These are phyloP conservation scores for Poecile atricapillus DNA, from an alignment of 2,113 vertebrate genomes.

Conservation along the genomic window DNA sequence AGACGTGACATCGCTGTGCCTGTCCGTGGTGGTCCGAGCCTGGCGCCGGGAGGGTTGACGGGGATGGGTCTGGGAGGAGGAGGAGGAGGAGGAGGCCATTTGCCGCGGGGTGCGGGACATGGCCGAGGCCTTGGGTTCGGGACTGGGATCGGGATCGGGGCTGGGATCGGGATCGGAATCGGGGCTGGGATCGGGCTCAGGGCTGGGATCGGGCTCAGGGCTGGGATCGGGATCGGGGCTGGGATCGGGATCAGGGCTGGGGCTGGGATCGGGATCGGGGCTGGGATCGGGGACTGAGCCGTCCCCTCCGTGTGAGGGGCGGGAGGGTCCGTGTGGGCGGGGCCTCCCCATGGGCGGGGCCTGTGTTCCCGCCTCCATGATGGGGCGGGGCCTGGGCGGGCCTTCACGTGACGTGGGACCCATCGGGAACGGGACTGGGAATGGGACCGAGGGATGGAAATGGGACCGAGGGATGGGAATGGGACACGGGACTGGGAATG, in stretches of 20 bases:
- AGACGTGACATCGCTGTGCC: background rate
- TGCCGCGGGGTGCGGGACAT: background rate
- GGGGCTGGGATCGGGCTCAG: no score
- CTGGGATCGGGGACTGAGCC: background rate
- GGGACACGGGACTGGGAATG: no score
- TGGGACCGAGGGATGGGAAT: background rate
- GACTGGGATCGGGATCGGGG: fast-evolving
- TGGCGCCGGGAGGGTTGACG: background rate
- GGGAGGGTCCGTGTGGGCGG: no score
- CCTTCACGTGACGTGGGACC: no score
- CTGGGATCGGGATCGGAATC: background rate
- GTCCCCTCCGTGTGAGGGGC: fast-evolving
- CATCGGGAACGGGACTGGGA: background rate
- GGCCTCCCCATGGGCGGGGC: no score
- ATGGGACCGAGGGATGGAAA: no score
- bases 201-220: background rate
- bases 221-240: background rate
- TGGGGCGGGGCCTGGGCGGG: background rate
- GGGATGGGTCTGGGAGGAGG: background rate
- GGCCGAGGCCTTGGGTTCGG: no score
- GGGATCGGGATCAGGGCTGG: background rate
- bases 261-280: no score
- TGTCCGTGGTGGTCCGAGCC: background rate
- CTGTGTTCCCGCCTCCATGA: fast-evolving
- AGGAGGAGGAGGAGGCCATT: background rate